Conservation (phyloP, 2,888 invertebrate genomes). For the Hoplodrina blanda region DNA sequence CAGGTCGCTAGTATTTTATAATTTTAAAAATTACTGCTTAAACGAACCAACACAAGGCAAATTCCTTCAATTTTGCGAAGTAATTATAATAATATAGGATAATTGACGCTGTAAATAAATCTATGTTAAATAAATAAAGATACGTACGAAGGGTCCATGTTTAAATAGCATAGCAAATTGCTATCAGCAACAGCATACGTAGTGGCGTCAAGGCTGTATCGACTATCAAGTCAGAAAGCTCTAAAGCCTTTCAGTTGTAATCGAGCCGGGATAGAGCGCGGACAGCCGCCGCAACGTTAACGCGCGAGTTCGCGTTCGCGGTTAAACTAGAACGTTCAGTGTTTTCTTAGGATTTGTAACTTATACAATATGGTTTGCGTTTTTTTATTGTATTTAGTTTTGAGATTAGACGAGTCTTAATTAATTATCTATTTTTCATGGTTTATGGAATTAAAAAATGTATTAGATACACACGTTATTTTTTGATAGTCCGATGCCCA, state of each 20-base stretch:
- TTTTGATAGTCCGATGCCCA: not conserved
- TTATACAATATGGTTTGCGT: conserved; percentile 58
- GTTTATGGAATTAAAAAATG: not conserved
- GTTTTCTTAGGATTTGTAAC: conserved; percentile 50
- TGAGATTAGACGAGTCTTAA: not conserved
- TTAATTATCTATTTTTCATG: not conserved
- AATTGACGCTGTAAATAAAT: too few species aligned
- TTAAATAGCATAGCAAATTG: conserved; percentile 17
- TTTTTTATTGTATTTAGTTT: conserved; percentile 21
- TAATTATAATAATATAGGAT: too few species aligned
- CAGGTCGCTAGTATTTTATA: too few species aligned
- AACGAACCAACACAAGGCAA: too few species aligned
- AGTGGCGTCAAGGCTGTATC: conserved; percentile 59
- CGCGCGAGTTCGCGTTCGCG: conserved; percentile 62
- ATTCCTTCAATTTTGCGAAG: too few species aligned
- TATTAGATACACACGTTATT: conserved; percentile 5
- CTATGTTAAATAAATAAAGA: not conserved
- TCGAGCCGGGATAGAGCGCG: conserved; percentile 63
- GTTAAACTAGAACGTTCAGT: conserved; percentile 54
- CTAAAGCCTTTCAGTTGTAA: conserved; percentile 65
- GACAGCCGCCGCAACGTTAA: conserved; percentile 54
- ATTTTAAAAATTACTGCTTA: too few species aligned
- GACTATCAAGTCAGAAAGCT: conserved; percentile 59
- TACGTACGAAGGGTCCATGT: not conserved
- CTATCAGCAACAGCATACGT: conserved; percentile 53